A percentile compares a stretch with the other conserved stretches of the same genome.
Conservation (phyloP, 2,113 vertebrate genomes). For the Motacilla tschutschensis region DNA sequence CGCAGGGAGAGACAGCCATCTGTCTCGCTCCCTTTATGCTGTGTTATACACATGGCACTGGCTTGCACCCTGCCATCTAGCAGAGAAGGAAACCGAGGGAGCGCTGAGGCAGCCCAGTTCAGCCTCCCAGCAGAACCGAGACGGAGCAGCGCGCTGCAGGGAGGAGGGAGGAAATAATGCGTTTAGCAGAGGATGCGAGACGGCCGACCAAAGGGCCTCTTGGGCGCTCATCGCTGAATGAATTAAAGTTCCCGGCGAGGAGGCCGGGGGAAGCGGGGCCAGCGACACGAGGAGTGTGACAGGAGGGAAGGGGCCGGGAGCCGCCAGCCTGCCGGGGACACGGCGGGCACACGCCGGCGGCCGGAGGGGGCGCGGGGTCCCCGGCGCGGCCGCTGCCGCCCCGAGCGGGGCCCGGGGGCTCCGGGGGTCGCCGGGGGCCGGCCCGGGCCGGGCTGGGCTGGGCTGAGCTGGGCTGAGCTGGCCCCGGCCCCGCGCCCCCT, state of each 20-base stretch:
- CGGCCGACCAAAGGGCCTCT: constrained; percentile 12
- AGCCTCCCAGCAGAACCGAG: not conserved
- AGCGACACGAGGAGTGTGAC: not conserved
- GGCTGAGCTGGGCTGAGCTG: too few relatives aligned
- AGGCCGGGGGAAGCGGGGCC: not conserved
- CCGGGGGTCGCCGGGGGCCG: too few relatives aligned
- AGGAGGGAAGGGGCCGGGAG: not conserved
- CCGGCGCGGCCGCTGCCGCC: not conserved
- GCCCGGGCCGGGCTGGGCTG: not conserved
- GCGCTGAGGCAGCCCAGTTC: not conserved
- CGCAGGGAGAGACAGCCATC: constrained; percentile 12
- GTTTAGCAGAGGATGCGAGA: constrained; percentile 25
- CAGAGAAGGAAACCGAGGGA: not conserved
- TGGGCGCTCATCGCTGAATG: not conserved
- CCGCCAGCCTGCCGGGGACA: not conserved
- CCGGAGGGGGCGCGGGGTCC: not conserved
- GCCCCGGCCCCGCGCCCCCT: not conserved
- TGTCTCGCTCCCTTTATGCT: not conserved
- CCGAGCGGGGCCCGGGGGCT: not conserved
- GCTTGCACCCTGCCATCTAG: not conserved
- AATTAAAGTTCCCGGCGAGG: constrained; percentile 17
- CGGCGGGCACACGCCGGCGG: not conserved
- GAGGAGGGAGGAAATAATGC: not conserved
- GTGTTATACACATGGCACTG: not conserved
- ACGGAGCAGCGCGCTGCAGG: not conserved